Evolutionary conservation across 2,797 vertebrate genomes (phyloP), one percentile per base, ranked within the genome.

Genomic region (Sus cebifrons): DNA sequence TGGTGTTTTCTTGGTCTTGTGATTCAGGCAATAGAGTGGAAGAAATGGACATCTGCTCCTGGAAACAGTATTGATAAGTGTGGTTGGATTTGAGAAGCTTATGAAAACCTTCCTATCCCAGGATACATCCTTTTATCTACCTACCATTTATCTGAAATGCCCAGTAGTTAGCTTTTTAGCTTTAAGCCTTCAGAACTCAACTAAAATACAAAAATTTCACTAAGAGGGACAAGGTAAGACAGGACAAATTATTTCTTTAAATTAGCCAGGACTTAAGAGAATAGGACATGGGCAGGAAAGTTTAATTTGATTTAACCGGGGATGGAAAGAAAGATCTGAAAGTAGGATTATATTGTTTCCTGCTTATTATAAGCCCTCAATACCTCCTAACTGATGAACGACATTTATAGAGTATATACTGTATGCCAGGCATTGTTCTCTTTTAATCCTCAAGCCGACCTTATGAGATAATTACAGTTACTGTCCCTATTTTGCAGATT

Each of bases 231-330:
- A 94, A 36, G 20, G 71, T 65, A 71, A 88, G 40, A 49, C 81
- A 89, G 65, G 36, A 91, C 89, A 60, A 87, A 92, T 83, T 65
- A 52, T 86, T 92, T 96, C 52, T 91, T 82, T 91, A 65, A 70
- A 8, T 78, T 96, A 71, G 52, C 32, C 54, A 79, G 44, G 52
- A 73, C 29, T 91, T 96, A 49, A 25, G n/a, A 92, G 25, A 67
- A 12, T 65, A 75, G 20, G 21, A n/a, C 52, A 52, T 74, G 11
- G 56, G 58, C 36, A 58, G 68, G 25, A 75, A 67, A 3, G 8
- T 89, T 44, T 54, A 83, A 79, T 77, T 62, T 18, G 12, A 40
- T 81, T 64, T 91, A 85, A 79, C n/a, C 40, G 17, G 29, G 49
- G 4, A 27, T 65, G 3, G 74, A 16, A 62, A 32, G 60, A 91